Conservation (phyloP, 2,888 invertebrate species). For the Blastobasis lacticolella region DNA sequence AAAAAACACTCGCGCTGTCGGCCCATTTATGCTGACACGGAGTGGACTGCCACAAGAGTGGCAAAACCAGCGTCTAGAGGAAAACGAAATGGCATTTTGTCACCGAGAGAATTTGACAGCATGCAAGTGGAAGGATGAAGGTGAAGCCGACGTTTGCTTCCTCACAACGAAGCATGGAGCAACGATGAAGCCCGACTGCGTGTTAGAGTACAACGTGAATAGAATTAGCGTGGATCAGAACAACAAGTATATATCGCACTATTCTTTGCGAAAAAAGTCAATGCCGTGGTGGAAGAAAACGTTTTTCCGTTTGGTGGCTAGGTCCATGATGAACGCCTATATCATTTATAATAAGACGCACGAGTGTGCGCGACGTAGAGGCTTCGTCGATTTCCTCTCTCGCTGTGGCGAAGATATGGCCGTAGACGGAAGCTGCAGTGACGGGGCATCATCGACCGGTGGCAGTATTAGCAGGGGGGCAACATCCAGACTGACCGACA, state of each 20-base stretch:
- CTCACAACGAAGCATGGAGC: constrained; percentile 9
- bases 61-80: not conserved
- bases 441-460: not conserved
- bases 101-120: constrained; percentile 15
- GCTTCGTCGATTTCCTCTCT: not conserved
- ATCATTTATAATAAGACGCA: constrained; percentile 2
- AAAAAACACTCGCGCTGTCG: constrained; percentile 7
- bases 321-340: constrained; percentile 13
- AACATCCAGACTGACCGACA: constrained; percentile 3
- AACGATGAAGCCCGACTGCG: constrained; percentile 12
- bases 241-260: constrained; percentile 12
- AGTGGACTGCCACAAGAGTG: not conserved
- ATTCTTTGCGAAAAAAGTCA: constrained; percentile 9
- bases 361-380: not conserved
- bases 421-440: not conserved
- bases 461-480: not conserved
- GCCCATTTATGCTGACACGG: constrained; percentile 1
- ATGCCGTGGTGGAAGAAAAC: constrained; percentile 18
- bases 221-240: constrained; percentile 11
- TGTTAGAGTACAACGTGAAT: constrained; percentile 10
- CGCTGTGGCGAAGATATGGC: not conserved
- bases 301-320: constrained; percentile 16
- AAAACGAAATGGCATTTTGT: constrained; percentile 12
- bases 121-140: constrained; percentile 18
- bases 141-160: constrained; percentile 14